Conservation (phyloP, 1,140 invertebrate species). For the Scylla paramamosain region DNA sequence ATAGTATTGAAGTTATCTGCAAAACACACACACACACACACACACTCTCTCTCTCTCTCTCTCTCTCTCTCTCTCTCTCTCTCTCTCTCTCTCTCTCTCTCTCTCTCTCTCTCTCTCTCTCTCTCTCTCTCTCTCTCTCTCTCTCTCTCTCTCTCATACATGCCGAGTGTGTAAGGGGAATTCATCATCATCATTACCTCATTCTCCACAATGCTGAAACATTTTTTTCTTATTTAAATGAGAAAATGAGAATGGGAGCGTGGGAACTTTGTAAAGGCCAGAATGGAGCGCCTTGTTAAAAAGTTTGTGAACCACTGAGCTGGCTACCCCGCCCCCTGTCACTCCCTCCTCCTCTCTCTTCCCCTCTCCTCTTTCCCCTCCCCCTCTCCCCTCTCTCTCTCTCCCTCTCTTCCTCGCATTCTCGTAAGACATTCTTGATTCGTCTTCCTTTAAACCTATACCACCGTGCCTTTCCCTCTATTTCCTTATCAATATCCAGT, state of each 20-base stretch:
- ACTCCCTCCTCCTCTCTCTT: not conserved
- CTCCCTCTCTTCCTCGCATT: not conserved
- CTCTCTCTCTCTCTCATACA: not conserved
- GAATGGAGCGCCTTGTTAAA: not conserved
- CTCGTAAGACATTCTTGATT: too few relatives aligned
- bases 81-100: not conserved
- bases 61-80: slow-evolving; percentile 1
- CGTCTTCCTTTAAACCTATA: too few relatives aligned
- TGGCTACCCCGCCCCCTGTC: not conserved
- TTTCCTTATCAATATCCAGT: too few relatives aligned
- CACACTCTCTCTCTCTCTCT: not conserved
- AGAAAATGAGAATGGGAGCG: not conserved
- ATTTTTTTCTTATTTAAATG: not conserved
- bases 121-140: not conserved
- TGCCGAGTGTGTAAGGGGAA: not conserved
- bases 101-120: not conserved
- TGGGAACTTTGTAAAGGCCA: not conserved
- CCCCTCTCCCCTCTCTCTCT: not conserved
- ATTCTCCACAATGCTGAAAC: not conserved
- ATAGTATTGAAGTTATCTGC: not conserved
- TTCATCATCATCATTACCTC: not conserved
- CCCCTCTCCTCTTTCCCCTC: not conserved
- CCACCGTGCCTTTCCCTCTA: too few relatives aligned
- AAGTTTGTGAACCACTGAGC: not conserved
- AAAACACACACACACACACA: not conserved